Evolutionary conservation across 2,113 vertebrate genomes (phyloP).

Genomic region (Phycodurus eques): DNA sequence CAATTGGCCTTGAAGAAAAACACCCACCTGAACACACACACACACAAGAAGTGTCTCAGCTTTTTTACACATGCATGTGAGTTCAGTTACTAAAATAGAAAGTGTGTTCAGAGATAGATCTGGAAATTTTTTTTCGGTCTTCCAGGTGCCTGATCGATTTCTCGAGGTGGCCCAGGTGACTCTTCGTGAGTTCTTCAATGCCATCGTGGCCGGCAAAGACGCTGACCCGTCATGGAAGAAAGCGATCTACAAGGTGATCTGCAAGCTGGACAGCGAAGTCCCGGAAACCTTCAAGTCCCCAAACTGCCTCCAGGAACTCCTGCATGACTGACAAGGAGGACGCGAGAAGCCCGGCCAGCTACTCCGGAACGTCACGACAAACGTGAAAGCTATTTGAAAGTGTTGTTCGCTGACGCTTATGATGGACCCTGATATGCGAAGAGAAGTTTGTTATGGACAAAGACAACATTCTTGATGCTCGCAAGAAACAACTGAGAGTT

Average conservation of each 20-base stretch:
- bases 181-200: conserved; percentile 97
- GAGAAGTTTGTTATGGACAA: conserved; percentile 22
- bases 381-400: conserved; percentile 16
- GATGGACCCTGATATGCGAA: conserved; percentile 1
- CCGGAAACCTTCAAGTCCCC: conserved; percentile 98
- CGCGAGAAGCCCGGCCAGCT: neutral
- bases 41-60: neutral
- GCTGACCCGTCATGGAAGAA: conserved; percentile 99
- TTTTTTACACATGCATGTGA: conserved; percentile 15
- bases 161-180: conserved; percentile 98
- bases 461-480: conserved; percentile 23
- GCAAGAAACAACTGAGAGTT: conserved; percentile 17
- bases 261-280: conserved; percentile 97
- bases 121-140: conserved; percentile 8
- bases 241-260: conserved; percentile 99
- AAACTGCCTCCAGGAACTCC: conserved; percentile 97
- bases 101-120: conserved; percentile 45
- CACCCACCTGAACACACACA: conserved; percentile 15
- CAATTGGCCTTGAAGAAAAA: conserved; percentile 16
- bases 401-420: conserved; percentile 14
- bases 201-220: conserved; percentile 97
- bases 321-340: conserved; percentile 79
- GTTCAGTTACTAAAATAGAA: conserved; percentile 47
- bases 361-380: conserved; percentile 11
- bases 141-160: conserved; percentile 94